A percentile compares a stretch with the other conserved stretches of the same genome.
These are phyloP conservation scores for Vanessa cardui DNA, from an alignment of 2,888 invertebrate species.

Conservation along the genomic window DNA sequence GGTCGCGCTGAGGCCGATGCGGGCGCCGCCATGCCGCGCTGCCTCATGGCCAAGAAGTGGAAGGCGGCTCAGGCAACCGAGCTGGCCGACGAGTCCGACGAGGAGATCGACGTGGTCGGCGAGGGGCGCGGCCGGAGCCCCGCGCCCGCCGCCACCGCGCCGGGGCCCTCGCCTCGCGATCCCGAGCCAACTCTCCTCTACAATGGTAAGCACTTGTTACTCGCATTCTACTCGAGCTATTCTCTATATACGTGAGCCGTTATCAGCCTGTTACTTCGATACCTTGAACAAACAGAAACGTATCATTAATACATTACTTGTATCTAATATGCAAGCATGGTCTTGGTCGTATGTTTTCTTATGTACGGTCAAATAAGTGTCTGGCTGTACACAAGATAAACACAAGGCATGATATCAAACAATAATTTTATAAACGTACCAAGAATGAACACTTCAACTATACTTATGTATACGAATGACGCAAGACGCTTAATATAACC, in stretches of 20 bases:
- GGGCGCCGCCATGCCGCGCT: constrained; percentile 92
- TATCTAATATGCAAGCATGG: not conserved
- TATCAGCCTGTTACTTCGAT: not conserved
- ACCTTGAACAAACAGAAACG: not conserved
- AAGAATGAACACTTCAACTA: not conserved
- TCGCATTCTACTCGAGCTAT: constrained; percentile 5
- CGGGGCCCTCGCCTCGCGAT: constrained; percentile 87
- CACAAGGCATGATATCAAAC: not conserved
- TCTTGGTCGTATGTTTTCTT: not conserved
- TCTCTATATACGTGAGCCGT: not conserved
- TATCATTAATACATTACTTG: not conserved
- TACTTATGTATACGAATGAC: not conserved
- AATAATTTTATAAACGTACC: not conserved
- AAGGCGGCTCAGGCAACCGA: constrained; percentile 86
- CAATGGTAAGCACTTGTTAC: constrained; percentile 84
- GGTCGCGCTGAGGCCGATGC: constrained; percentile 81
- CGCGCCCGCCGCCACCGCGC: constrained; percentile 82
- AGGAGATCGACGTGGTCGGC: constrained; percentile 94
- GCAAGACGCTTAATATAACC: constrained; percentile 1
- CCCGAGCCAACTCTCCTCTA: constrained; percentile 89
- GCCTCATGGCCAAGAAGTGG: constrained; percentile 98
- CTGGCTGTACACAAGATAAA: not conserved
- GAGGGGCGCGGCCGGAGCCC: constrained; percentile 85
- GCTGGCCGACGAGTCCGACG: constrained; percentile 86
- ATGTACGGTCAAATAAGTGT: not conserved